phyloP scores from a whole-genome alignment of 2,113 vertebrate genomes.

The Dicerorhinus sumatrensis region DNA sequence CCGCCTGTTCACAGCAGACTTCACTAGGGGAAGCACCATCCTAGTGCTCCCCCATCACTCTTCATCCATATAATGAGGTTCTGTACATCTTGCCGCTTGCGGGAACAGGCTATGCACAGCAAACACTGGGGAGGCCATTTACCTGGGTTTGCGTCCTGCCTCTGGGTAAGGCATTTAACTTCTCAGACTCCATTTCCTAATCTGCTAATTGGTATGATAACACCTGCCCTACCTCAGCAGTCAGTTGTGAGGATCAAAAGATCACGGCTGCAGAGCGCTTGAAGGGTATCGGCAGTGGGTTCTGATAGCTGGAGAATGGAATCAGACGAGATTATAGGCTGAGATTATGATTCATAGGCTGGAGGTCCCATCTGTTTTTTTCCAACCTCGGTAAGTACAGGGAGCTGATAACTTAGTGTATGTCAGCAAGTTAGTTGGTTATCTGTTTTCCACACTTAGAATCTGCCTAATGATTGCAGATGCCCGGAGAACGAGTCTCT shows the following conservation, averaged over 20 bases:
- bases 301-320: not conserved
- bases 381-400: not conserved
- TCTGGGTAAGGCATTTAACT: not conserved
- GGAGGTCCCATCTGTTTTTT: not conserved
- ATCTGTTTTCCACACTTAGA: not conserved
- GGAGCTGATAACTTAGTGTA: not conserved
- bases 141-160: not conserved
- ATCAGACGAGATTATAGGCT: no score
- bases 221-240: not conserved
- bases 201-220: not conserved
- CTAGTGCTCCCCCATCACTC: rapidly evolving
- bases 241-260: not conserved
- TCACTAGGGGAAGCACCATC: rapidly evolving
- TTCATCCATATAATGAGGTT: no score
- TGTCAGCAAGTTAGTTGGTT: no score
- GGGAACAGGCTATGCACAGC: no score
- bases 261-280: no score
- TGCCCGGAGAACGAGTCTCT: not conserved
- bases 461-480: not conserved
- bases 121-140: not conserved
- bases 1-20: not conserved
- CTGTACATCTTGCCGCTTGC: no score
- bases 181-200: not conserved
- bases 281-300: not conserved
- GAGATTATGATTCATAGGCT: not conserved